Percentiles rank a stretch among this genome's conserved stretches.
phyloP scores from a whole-genome alignment of 2,888 invertebrate species.

The Agapostemon virescens region DNA sequence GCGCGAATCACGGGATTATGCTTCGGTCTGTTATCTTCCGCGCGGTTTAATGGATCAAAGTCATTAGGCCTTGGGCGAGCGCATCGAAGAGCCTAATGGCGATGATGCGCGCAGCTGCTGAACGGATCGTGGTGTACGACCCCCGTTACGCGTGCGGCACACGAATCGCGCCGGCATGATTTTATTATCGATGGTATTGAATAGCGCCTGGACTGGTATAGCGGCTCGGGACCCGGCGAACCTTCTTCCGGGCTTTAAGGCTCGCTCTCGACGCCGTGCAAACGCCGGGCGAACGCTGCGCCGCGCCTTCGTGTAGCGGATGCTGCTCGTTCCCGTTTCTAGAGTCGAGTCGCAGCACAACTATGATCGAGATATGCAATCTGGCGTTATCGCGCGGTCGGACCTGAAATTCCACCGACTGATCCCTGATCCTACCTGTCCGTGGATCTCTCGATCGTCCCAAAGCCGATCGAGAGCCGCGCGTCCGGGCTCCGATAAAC shows the following conservation, averaged over 20 bases:
- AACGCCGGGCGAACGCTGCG: constrained; percentile 52
- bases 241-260: constrained; percentile 70
- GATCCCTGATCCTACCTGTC: constrained; percentile 55
- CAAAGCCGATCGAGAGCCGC: neutral
- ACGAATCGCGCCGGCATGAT: constrained; percentile 57
- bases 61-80: constrained; percentile 37
- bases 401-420: constrained; percentile 54
- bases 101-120: constrained; percentile 48
- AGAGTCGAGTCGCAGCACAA: constrained; percentile 70
- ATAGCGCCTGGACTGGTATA: constrained; percentile 47
- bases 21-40: neutral
- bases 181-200: constrained; percentile 68
- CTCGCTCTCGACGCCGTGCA: constrained; percentile 64
- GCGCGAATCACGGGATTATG: neutral
- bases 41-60: constrained; percentile 24
- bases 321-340: constrained; percentile 76
- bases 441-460: constrained; percentile 49
- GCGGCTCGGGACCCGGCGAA: constrained; percentile 56
- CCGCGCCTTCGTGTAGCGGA: constrained; percentile 72
- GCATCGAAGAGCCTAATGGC: constrained; percentile 52
- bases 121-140: constrained; percentile 27
- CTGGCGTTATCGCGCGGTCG: constrained; percentile 58
- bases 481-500: constrained; percentile 40
- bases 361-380: constrained; percentile 65
- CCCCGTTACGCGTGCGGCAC: constrained; percentile 38